A percentile compares a stretch with the other conserved stretches of the same genome.
Conservation (phyloP, 2,113 vertebrate species). For the Gadus macrocephalus region DNA sequence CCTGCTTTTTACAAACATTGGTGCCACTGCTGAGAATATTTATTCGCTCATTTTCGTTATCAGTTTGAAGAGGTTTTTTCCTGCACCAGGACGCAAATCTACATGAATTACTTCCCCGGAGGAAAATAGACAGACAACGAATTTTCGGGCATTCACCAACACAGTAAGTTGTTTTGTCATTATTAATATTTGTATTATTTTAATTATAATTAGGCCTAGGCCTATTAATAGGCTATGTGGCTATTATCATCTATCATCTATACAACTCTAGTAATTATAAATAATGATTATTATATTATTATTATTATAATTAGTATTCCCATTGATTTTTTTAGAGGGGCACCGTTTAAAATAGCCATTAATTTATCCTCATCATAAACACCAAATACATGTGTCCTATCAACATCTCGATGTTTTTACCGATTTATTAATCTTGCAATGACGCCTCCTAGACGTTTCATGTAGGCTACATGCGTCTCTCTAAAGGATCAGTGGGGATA, state of each 20-base stretch:
- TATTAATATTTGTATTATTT: conserved; percentile 11
- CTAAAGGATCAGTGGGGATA: too few relatives aligned
- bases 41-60: conserved; percentile 30
- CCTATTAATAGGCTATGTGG: not conserved
- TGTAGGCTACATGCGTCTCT: too few relatives aligned
- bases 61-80: conserved; percentile 24
- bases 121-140: conserved; percentile 51
- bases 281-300: too few relatives aligned
- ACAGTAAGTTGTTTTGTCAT: conserved; percentile 41
- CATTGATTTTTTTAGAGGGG: not conserved
- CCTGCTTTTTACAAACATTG: not conserved
- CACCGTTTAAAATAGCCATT: too few relatives aligned
- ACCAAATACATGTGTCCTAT: too few relatives aligned
- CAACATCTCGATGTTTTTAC: too few relatives aligned
- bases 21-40: conserved; percentile 39
- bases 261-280: too few relatives aligned
- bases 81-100: conserved; percentile 38
- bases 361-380: too few relatives aligned
- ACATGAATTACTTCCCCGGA: conserved; percentile 35
- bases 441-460: too few relatives aligned
- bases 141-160: conserved; percentile 32
- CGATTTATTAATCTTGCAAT: too few relatives aligned
- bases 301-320: not conserved
- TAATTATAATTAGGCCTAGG: conserved; percentile 1
- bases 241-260: not conserved